These are phyloP conservation scores for Nephrotoma flavescens DNA, from an alignment of 2,888 invertebrate species.

Conservation along the genomic window DNA sequence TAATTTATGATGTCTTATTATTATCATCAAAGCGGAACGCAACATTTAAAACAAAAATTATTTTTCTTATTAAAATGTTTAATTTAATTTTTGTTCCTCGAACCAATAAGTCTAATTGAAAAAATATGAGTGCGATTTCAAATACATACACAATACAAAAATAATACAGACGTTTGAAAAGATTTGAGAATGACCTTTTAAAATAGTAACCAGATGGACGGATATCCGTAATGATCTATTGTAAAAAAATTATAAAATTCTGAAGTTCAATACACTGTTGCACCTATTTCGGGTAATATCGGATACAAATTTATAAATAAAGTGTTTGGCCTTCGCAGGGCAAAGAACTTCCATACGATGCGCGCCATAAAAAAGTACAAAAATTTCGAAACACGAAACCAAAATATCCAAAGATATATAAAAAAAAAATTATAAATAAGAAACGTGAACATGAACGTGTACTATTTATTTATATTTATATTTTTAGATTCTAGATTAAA, in stretches of 20 bases:
- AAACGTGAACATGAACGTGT: neutral
- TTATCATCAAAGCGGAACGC: neutral
- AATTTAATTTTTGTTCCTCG: neutral
- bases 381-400: neutral
- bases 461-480: neutral
- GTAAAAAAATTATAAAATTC: neutral
- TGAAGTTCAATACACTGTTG: neutral
- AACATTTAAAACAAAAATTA: neutral
- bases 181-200: neutral
- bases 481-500: neutral
- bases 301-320: neutral
- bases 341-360: neutral
- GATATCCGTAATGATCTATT: neutral
- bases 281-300: neutral
- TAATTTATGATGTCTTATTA: neutral
- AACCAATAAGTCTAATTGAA: neutral
- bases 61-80: neutral
- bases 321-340: neutral
- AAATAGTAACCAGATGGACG: neutral
- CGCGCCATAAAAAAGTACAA: neutral
- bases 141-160: neutral
- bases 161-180: neutral
- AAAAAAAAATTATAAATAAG: neutral
- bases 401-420: neutral
- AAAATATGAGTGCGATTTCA: neutral